Evolutionary conservation across 2,797 vertebrate genomes (phyloP), one percentile per base, ranked within the genome.

Genomic region (Lithobates pipiens): DNA sequence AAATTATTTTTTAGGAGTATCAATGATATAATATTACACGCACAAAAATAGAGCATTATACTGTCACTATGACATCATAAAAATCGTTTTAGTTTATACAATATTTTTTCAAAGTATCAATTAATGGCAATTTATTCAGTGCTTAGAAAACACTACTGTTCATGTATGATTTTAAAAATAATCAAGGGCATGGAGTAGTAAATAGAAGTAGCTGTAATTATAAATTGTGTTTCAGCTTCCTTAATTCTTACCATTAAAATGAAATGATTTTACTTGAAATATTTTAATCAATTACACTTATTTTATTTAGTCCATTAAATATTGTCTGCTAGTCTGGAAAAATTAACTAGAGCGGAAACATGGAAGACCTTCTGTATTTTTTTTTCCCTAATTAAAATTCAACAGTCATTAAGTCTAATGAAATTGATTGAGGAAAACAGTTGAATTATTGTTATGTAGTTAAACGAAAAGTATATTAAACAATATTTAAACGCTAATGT

Each of bases 241-340:
- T 23, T 67, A 72, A 50, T 77, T 65, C 21, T 65, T 36, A 82
- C 46, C 18, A 77, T 63, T 68, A 75, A 86, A 86, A 75, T 68
- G n/a, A 71, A 82, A 63, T 80, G 6, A 70, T 77, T 83, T 83
- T 83, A 39, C 75, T 78, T 68, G 42, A 81, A 86, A 82, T 82
- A 65, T 83, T 83, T 86, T 78, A 78, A 83, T 50, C 73, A 86
- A 83, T 86, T 86, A 54, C 68, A 73, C 76, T 74, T 83, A 78
- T 82, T 73, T 82, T 50, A 71, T 86, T 86, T 86, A 86, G 73
- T 82, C 39, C 57, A 83, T 83, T 83, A 78, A 86, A 78, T 68
- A 86, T 86, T 83, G 85, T 68, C 44, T 86, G 80, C 80, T 72
- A 79, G 76, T 79, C 36, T 83, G 80, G 69, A 86, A 86, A 80